Conservation (phyloP, 2,888 invertebrate species). For the Dione vanillae region DNA sequence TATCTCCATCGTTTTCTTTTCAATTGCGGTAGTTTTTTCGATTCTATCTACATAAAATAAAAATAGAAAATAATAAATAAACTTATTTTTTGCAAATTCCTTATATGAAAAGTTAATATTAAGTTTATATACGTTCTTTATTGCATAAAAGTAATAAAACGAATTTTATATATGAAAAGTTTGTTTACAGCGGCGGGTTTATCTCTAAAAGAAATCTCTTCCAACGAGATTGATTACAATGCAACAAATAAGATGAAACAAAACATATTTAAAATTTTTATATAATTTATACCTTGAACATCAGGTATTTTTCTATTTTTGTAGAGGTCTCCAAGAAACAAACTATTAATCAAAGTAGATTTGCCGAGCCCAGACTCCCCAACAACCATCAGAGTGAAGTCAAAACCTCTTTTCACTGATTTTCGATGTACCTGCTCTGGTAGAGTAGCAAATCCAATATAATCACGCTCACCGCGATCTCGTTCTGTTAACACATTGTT, state of each 20-base stretch:
- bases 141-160: too few relatives aligned
- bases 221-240: too few relatives aligned
- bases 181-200: too few relatives aligned
- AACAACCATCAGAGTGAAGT: conserved; percentile 98
- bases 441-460: conserved; percentile 97
- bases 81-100: background rate
- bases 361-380: conserved; percentile 97
- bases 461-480: conserved; percentile 88
- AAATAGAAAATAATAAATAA: background rate
- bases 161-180: too few relatives aligned
- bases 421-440: conserved; percentile 98
- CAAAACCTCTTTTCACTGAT: conserved; percentile 97
- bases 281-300: conserved; percentile 85
- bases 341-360: conserved; percentile 96
- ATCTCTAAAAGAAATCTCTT: too few relatives aligned
- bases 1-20: conserved; percentile 95
- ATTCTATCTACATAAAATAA: conserved; percentile 78
- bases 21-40: conserved; percentile 88
- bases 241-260: too few relatives aligned
- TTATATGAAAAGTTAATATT: background rate
- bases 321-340: conserved; percentile 96
- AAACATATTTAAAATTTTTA: too few relatives aligned
- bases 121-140: too few relatives aligned
- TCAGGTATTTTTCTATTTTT: conserved; percentile 91
- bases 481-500: conserved; percentile 65